phyloP scores from a whole-genome alignment of 2,113 vertebrate genomes.

The Scalopus aquaticus region DNA sequence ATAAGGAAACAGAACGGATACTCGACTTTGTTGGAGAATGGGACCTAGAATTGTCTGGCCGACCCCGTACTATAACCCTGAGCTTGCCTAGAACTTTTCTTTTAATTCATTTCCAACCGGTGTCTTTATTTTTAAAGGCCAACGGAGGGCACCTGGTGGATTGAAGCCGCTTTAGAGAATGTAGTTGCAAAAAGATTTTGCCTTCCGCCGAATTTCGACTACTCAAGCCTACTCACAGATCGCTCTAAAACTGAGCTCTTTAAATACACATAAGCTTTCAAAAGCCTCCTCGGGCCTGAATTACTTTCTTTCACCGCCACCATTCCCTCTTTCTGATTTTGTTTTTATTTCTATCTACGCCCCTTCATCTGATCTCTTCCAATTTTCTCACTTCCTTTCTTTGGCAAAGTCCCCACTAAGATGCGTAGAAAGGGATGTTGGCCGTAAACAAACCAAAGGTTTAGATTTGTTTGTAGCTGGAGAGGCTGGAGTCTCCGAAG shows the following conservation, averaged over 20 bases:
- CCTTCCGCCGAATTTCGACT: not conserved
- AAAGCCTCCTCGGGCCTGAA: not conserved
- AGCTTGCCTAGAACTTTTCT: not conserved
- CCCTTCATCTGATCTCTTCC: not conserved
- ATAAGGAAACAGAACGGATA: not conserved
- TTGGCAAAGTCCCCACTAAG: not conserved
- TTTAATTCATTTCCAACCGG: not conserved
- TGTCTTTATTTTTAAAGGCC: slow-evolving; percentile 39
- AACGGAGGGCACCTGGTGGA: not conserved
- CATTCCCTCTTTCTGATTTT: not conserved
- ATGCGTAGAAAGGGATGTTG: not conserved
- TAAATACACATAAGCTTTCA: not conserved
- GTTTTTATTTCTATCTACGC: not conserved
- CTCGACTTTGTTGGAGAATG: not conserved
- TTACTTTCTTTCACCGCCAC: not conserved
- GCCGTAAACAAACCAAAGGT: not conserved
- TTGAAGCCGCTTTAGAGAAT: slow-evolving; percentile 14
- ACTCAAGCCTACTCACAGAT: not conserved
- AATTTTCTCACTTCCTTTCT: not conserved
- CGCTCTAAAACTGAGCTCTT: slow-evolving; percentile 13
- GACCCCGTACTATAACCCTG: not conserved
- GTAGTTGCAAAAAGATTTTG: not conserved
- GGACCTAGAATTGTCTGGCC: not conserved
- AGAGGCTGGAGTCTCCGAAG: not conserved
- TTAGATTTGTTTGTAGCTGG: slow-evolving; percentile 13